These are phyloP conservation scores for Oophaga sylvatica DNA, from an alignment of 2,797 vertebrate species.

Conservation along the genomic window DNA sequence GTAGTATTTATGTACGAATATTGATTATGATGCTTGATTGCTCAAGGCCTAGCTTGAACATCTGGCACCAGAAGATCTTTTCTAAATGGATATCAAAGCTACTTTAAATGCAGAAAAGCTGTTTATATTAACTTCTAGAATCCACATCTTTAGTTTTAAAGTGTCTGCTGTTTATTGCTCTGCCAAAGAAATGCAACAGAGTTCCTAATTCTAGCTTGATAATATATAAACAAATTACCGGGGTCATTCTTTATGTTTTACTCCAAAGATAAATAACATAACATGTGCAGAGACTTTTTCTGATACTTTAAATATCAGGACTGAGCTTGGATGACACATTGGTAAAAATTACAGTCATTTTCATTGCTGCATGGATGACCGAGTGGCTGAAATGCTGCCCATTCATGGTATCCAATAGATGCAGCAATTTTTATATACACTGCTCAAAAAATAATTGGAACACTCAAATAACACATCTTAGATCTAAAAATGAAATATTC, in stretches of 20 bases:
- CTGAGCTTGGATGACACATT: neutral
- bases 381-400: no score
- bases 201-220: neutral
- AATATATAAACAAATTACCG: neutral
- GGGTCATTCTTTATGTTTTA: neutral
- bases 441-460: no score
- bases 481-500: no score
- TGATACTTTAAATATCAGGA: neutral
- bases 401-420: no score
- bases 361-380: no score
- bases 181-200: neutral
- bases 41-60: slow-evolving; percentile 61
- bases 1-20: slow-evolving; percentile 43
- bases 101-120: slow-evolving; percentile 50
- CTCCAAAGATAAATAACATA: neutral
- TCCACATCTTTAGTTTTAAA: slow-evolving; percentile 1
- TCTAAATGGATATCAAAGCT: slow-evolving; percentile 20
- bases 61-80: slow-evolving; percentile 43
- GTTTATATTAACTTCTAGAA: slow-evolving; percentile 45
- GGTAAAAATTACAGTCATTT: no score
- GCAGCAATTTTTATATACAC: no score
- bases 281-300: neutral
- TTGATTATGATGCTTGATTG: slow-evolving; percentile 53
- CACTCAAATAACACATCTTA: no score
- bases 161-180: slow-evolving; percentile 4